Conservation (phyloP, 2,888 invertebrate genomes). For the Torymus texanus region DNA sequence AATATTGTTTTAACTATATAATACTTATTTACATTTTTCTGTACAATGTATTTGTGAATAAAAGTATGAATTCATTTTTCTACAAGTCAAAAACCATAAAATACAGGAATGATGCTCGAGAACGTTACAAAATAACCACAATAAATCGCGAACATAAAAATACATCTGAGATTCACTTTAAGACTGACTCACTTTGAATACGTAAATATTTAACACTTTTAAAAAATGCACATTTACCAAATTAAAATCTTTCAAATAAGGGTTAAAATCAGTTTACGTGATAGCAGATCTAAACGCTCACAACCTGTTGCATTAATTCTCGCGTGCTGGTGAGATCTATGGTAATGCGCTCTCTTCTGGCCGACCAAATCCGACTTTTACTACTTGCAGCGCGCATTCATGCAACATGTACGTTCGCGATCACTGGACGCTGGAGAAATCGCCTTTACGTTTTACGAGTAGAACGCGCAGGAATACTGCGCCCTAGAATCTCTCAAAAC, state of each 20-base stretch:
- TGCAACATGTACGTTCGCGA: background rate
- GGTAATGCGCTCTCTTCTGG: background rate
- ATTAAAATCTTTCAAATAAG: no score
- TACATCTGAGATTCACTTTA: background rate
- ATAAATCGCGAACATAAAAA: conserved; percentile 7
- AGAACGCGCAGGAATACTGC: background rate
- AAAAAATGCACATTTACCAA: no score
- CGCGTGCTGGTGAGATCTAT: no score
- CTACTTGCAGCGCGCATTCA: conserved; percentile 32
- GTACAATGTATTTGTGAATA: no score
- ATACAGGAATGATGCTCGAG: background rate
- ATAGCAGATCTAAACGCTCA: background rate
- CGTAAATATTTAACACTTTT: no score
- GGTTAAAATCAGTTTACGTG: no score
- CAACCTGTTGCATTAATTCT: conserved; percentile 22
- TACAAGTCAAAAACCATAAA: background rate
- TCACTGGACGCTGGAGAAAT: conserved; percentile 14
- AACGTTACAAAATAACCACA: background rate
- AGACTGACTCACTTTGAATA: background rate
- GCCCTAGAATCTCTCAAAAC: conserved; percentile 4
- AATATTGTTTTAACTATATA: no score
- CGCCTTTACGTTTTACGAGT: conserved; percentile 19
- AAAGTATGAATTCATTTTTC: background rate
- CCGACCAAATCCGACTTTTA: conserved; percentile 37
- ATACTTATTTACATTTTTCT: no score